Evolutionary conservation across 2,888 invertebrate genomes (phyloP).

Genomic region (Dasypogon diadema): DNA sequence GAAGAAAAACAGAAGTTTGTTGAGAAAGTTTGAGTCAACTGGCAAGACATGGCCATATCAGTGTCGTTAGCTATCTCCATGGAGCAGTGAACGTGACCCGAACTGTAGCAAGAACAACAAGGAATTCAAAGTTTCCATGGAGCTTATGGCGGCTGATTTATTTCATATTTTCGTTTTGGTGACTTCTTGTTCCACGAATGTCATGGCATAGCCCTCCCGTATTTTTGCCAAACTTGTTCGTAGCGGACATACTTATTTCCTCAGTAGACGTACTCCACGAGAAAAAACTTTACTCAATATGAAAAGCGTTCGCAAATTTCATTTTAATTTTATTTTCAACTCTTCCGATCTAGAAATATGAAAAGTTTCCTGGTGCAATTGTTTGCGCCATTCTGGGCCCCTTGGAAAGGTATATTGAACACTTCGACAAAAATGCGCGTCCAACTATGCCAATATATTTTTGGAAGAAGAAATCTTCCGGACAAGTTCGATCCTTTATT

Average conservation of each 20-base stretch:
- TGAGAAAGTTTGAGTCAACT: conserved; percentile 39
- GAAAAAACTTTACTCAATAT: conserved; percentile 30
- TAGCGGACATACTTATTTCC: conserved; percentile 22
- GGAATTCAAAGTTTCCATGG: conserved; percentile 53
- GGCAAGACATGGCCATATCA: conserved; percentile 38
- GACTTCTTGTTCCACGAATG: conserved; percentile 48
- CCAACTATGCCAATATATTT: background rate
- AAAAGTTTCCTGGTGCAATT: conserved; percentile 48
- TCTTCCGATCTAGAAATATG: conserved; percentile 48
- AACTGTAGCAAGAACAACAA: conserved; percentile 35
- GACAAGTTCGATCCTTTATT: background rate
- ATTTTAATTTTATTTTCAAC: conserved; percentile 52
- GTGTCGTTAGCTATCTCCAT: conserved; percentile 48
- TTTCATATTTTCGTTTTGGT: conserved; percentile 51
- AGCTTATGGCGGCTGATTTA: conserved; percentile 54
- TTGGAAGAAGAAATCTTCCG: background rate
- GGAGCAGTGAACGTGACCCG: conserved; percentile 51
- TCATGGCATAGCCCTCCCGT: conserved; percentile 15
- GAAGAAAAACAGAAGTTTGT: conserved; percentile 16
- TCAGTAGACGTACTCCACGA: conserved; percentile 1
- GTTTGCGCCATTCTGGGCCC: background rate
- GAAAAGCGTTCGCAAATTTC: conserved; percentile 51
- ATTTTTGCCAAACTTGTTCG: conserved; percentile 14
- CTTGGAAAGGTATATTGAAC: background rate
- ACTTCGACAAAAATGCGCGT: background rate